Conservation (phyloP, 2,113 vertebrate genomes). For the Cynopterus brachyotis region DNA sequence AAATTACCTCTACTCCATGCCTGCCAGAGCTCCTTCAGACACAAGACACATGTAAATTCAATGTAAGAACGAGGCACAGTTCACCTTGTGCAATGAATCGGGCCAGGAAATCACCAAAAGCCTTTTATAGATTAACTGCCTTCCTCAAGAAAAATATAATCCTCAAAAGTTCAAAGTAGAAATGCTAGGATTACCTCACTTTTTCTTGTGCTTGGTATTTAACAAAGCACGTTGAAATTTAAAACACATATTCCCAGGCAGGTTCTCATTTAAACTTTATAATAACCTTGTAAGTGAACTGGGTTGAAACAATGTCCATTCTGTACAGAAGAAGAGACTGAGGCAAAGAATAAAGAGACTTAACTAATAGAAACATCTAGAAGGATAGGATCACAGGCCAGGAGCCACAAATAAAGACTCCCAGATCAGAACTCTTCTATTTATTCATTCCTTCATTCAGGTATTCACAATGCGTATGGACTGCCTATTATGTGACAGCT, state of each 20-base stretch:
- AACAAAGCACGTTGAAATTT: not conserved
- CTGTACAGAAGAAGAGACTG: not conserved
- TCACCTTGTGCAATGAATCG: conserved; percentile 5
- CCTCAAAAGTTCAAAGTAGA: conserved; percentile 12
- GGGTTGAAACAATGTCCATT: not conserved
- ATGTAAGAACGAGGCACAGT: not conserved
- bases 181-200: not conserved
- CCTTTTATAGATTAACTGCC: conserved; percentile 13
- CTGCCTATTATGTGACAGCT: not conserved
- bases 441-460: not conserved
- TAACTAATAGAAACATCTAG: not conserved
- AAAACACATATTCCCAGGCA: not conserved
- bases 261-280: not conserved
- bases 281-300: not conserved
- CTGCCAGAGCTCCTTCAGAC: not conserved
- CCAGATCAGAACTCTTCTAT: not conserved
- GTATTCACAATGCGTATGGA: not conserved
- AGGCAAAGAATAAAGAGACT: not conserved
- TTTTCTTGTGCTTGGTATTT: not conserved
- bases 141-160: conserved; percentile 9
- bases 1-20: not conserved
- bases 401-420: not conserved
- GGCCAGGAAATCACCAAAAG: conserved; percentile 15
- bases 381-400: not conserved
- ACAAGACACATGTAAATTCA: conserved; percentile 19